A percentile compares a stretch with the other conserved stretches of the same genome.
These are phyloP conservation scores for Quadroppia sp. DNA, from an alignment of 2,888 invertebrate genomes.

Conservation along the genomic window DNA sequence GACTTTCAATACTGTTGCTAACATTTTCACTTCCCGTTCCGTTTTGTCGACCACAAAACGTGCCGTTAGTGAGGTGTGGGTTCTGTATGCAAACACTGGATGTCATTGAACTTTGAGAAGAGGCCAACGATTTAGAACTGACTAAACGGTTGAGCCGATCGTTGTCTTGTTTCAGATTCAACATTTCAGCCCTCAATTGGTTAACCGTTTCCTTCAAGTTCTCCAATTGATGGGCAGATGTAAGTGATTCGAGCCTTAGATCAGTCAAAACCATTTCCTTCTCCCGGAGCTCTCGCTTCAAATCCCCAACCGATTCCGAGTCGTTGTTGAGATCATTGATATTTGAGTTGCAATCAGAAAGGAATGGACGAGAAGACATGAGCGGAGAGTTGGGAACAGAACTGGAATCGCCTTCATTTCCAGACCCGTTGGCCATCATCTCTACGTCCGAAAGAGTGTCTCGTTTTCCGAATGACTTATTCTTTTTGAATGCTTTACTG, in stretches of 20 bases:
- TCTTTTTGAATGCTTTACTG: conserved; percentile 77
- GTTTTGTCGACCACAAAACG: not conserved
- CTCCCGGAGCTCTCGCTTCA: conserved; percentile 87
- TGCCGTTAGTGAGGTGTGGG: conserved; percentile 19
- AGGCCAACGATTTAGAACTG: conserved; percentile 55
- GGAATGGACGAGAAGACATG: conserved; percentile 26
- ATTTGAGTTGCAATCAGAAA: conserved; percentile 45
- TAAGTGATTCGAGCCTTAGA: conserved; percentile 89
- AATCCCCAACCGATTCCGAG: conserved; percentile 60
- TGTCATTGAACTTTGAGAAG: conserved; percentile 58
- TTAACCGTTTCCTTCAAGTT: conserved; percentile 93
- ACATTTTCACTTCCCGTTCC: not conserved
- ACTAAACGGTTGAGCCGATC: conserved; percentile 86
- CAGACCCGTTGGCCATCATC: conserved; percentile 50
- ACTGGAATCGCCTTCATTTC: conserved; percentile 34
- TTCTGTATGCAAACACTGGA: conserved; percentile 15
- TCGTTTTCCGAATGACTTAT: conserved; percentile 48
- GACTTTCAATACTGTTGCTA: conserved; percentile 38
- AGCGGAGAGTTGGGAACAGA: conserved; percentile 56
- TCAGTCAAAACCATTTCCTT: conserved; percentile 95
- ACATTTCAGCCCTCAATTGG: conserved; percentile 96
- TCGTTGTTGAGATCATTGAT: conserved; percentile 44
- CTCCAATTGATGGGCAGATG: conserved; percentile 94
- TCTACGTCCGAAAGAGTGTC: conserved; percentile 58
- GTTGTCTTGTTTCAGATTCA: conserved; percentile 92